Base-by-base conservation (phyloP, 2,888 invertebrate species). In the Cylloceria caligata region DNA sequence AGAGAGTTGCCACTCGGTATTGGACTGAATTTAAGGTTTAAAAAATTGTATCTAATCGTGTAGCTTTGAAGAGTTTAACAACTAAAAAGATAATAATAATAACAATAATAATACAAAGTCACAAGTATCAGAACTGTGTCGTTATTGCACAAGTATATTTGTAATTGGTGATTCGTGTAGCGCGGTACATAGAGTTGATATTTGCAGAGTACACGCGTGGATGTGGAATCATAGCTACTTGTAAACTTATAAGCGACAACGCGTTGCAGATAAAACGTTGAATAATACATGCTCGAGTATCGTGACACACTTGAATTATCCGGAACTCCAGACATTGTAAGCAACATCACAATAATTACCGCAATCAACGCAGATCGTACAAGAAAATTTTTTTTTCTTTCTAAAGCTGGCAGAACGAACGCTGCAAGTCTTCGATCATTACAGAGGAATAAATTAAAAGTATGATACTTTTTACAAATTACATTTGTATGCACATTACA, bases 231-330 rank as follows among this genome's bases (percentile, higher is more conserved):
- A 24, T 24, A 30, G 57, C 27, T 19, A 36, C 34, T 34, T 16
- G 60, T 60, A 60, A 36, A 60, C 36, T 36, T 19, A 60, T 36
- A 19, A 60, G 30, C 34, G 57, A 9, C 27, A 39, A 27, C 42
- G 42, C 27, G 55, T 57, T 42, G 27, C 19, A 30, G 39, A 55
- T 36, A 39, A 19, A 42, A 11, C 57, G 42, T 71, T 71, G 57
- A 71, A 71, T 71, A 71, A 71, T 30, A 71, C 69, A 71, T 71
- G 39, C 36, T 11, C 45, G 27, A 16, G 47, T 30, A 13, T 71
- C 34, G 60, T 36, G 30, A 16, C 16, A 9, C 42, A 39, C 16
- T 5, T 42, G 69, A 11, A 27, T 71, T 42, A 16, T 57, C 13
- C 57, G 42, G 27, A 42, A 39, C 30, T 71, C 42, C 27, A n/a